Evolutionary conservation across 2,113 vertebrate species (phyloP), one percentile per base, ranked within the genome.

Genomic region (Pygoscelis antarcticus): DNA sequence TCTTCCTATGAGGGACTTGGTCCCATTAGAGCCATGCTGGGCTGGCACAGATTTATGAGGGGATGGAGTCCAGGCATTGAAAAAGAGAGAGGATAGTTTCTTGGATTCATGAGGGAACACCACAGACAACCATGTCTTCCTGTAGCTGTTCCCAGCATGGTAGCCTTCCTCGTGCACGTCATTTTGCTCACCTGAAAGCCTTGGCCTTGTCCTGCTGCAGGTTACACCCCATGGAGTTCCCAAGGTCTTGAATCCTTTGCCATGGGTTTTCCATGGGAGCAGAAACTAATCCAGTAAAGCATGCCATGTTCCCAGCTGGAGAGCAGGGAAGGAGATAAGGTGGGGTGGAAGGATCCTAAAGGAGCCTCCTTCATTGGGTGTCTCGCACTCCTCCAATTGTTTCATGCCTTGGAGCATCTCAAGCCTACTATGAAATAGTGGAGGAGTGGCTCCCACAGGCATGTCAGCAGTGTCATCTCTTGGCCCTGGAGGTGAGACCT

Each of bases 361-460:
- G 27, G 27, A 61, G 9, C 12, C 12, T 58, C 18, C 38, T 32
- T 25, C 20, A 8, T 1, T 0, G 0, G 14, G 32, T 76, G 10
- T 21, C 25, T 40, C 55, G n/a, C 32, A 2, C 8, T 32, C 16
- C 27, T 58, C 23, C 16, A 22, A 5, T 4, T 13, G 4, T 20
- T 26, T 8, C 13, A 4, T 9, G 8, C 25, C 62, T 49, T 76
- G 87, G 70, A 49, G 60, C 27, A 23, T 12, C 71, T 57, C 38
- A 38, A 69, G 5, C n/a, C 36, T 30, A 1, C 57, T 32, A 11
- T 11, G 55, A 49, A 75, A 23, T 10, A 5, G 17, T 3, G 29
- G 16, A 80, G 44, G 55, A 25, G 61, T 7, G 4, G 86, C 8
- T 78, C 87, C 42, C 34, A 26, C 42, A 65, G 38, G 29, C 30